phyloP scores from a whole-genome alignment of 2,888 invertebrate species.

The Apamea sordens region DNA sequence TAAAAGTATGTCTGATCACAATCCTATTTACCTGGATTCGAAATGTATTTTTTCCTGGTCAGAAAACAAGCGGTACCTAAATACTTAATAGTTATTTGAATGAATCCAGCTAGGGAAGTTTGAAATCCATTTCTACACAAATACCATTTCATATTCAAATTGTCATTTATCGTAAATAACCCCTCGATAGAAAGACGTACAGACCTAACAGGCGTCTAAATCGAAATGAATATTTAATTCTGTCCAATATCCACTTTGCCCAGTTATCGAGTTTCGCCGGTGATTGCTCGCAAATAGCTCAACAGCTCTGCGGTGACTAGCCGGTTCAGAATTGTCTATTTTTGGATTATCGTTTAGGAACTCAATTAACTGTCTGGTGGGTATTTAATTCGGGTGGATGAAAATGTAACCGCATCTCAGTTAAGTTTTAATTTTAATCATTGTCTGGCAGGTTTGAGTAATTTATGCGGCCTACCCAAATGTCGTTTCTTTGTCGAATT shows the following conservation, averaged over 20 bases:
- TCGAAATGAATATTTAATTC: slow-evolving; percentile 43
- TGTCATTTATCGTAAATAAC: neutral
- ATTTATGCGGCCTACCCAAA: neutral
- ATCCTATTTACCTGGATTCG: too few species aligned
- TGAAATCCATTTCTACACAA: neutral
- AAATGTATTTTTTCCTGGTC: too few species aligned
- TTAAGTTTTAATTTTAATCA: neutral
- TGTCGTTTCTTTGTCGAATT: neutral
- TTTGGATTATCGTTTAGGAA: neutral
- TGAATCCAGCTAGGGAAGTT: too few species aligned
- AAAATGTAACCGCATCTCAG: neutral
- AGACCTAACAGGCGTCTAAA: slow-evolving; percentile 1
- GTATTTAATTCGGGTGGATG: neutral
- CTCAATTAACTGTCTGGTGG: neutral
- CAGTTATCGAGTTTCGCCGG: slow-evolving; percentile 44
- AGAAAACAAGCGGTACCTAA: too few species aligned
- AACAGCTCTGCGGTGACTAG: slow-evolving; percentile 46
- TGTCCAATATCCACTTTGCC: slow-evolving; percentile 40
- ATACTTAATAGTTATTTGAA: too few species aligned
- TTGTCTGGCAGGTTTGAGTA: neutral
- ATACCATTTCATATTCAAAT: neutral
- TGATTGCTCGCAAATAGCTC: slow-evolving; percentile 49
- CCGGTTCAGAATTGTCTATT: slow-evolving; percentile 29
- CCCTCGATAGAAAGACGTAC: neutral
- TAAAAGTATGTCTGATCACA: too few species aligned